Evolutionary conservation across 2,797 vertebrate genomes (phyloP), one percentile per base, ranked within the genome.

Genomic region (Steatocranus sp.): DNA sequence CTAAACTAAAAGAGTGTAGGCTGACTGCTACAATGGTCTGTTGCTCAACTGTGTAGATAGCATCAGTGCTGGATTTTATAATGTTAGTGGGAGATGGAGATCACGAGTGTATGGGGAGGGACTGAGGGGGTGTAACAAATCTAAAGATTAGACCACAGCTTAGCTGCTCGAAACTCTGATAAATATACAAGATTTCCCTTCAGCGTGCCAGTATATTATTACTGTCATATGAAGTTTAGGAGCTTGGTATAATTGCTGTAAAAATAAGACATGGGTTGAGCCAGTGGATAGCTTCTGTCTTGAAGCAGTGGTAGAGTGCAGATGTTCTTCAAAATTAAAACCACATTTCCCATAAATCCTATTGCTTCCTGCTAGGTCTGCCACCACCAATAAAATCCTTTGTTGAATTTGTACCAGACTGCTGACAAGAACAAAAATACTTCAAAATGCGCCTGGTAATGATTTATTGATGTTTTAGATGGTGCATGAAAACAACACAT

Each of bases 271-370:
- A 8, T 11, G 20, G 18, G 49, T 46, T 53, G 49, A 75, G 56
- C 48, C 61, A 32, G 49, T 54, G 61, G 8, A 20, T 3, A 63
- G 79, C 73, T 78, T 78, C 66, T 87, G 76, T 49, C 41, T 86
- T 20, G 3, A 58, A 79, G 79, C 48, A 49, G 70, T 50, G 15
- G n/a, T 8, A 49, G 61, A 75, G 54, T 18, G 25, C 68, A 87
- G 83, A 86, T 79, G 76, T 84, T 75, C 46, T 48, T 82, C 34
- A 43, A 54, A 79, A 90, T 84, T 56, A 76, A 83, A 87, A 85
- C 77, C 82, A 87, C 75, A 87, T 90, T 85, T 83, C 68, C 38
- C 46, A 79, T 83, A 83, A 90, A 88, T 84, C 77, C 20, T 18
- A 23, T 74, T 63, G 70, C 75, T 68, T 87, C 70, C 78, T 78